Evolutionary conservation across 2,797 vertebrate genomes (phyloP), one percentile per base, ranked within the genome.

Genomic region (Ctenochaetus hawaiiensis): DNA sequence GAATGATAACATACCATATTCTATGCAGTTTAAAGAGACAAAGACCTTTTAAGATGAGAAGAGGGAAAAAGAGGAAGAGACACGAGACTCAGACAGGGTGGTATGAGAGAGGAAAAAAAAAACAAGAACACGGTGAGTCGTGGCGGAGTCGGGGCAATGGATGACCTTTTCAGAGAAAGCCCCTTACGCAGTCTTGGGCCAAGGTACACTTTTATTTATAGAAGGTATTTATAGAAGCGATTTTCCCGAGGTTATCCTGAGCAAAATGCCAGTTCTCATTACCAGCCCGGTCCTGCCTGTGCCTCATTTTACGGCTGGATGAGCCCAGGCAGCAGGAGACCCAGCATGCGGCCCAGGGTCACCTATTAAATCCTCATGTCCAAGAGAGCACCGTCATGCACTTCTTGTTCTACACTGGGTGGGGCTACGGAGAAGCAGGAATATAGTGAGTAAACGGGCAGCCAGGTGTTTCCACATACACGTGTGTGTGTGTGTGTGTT

Each of bases 261-360:
- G 89, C 91, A 90, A 92, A 93, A 95, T 94, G 95, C 93, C 95
- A 95, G 92, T 94, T 95, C 95, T 96, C 93, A 95, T 96, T 95
- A 96, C 91, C 89, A 92, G 90, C 91, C 81, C 65, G 91, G 90
- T 92, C 89, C 92, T 90, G 92, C 92, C 86, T 92, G 90, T 67
- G 93, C 93, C 94, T 96, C 94, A 94, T 95, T 96, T 96, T 95
- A 94, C 81, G 94, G 94, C 93, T 95, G 95, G 92, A 92, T 94
- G 94, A 93, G 92, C 86, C 81, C 84, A 90, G 87, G 92, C 92
- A 91, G 93, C 69, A 68, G 87, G 91, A 81, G 87, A 86, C 85
- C 87, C 87, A 91, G 94, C 90, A 67, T 89, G 93, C 77, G 92
- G 93, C 92, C 90, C 92, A 92, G 93, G 94, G 94, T 96, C 95